Conservation (phyloP, 1,140 invertebrate genomes). For the Nylanderia fulva region DNA sequence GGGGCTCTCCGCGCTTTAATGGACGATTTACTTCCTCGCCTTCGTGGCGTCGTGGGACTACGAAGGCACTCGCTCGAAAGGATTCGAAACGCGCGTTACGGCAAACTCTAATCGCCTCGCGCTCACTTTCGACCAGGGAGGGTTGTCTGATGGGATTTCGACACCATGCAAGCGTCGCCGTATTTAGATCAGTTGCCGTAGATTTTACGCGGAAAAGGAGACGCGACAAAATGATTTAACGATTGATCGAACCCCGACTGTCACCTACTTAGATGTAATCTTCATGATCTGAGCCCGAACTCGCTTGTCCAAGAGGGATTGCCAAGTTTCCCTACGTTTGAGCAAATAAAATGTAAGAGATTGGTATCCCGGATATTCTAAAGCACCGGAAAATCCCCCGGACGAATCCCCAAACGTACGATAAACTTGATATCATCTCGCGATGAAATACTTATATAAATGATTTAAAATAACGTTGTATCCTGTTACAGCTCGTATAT, state of each 20-base stretch:
- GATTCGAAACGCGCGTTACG: slow-evolving; percentile 40
- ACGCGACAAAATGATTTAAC: slow-evolving; percentile 14
- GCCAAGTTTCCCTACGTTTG: slow-evolving; percentile 12
- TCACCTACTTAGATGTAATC: slow-evolving; percentile 15
- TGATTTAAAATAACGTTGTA: background rate
- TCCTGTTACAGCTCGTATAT: background rate
- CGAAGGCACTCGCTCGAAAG: slow-evolving; percentile 47
- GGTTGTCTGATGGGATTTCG: background rate
- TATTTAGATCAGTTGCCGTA: slow-evolving; percentile 25
- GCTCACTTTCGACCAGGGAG: background rate
- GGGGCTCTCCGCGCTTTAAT: slow-evolving; percentile 60
- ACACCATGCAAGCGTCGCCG: background rate
- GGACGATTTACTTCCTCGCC: slow-evolving; percentile 70
- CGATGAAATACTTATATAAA: background rate
- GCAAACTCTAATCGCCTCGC: slow-evolving; percentile 39
- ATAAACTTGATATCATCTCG: background rate
- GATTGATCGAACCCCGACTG: background rate
- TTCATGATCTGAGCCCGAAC: background rate
- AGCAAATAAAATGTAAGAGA: background rate
- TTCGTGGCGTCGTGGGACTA: slow-evolving; percentile 44
- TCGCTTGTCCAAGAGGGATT: background rate
- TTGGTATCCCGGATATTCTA: background rate
- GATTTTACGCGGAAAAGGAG: slow-evolving; percentile 20
- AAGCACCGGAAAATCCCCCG: background rate
- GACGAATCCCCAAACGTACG: background rate